Evolutionary conservation across 2,888 invertebrate genomes (phyloP), one percentile per base, ranked within the genome.

Genomic region (Augochlorella aurata): DNA sequence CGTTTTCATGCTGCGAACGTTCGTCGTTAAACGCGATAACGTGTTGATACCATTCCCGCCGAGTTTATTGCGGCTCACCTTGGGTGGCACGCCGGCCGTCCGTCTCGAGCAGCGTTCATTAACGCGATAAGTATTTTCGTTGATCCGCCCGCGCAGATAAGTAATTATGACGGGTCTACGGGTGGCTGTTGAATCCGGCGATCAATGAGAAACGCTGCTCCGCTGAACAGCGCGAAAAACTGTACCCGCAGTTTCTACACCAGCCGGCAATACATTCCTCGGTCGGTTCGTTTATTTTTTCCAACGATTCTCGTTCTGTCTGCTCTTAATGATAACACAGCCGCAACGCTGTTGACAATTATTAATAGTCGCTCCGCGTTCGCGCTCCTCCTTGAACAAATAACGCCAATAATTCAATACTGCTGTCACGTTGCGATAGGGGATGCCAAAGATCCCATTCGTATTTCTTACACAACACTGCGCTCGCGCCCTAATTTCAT

Each of bases 371-470:
- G 47, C n/a, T 74, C 47, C 72, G 3, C 47, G 65, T 44, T 52
- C 67, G 8, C 24, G 24, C 12, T 58, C 14, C 49, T 54, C 61
- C 44, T 50, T 14, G 3, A 50, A 73, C 69, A 70, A 81, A 81
- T 50, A 72, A 21, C 68, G n/a, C 44, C 49, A 16, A 76, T 82
- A 69, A 82, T 76, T 82, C 69, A 68, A 73, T 72, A 72, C 68
- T 14, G 5, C 47, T 8, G 12, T 5, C 44, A 18, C 45, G 67
- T 71, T 8, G 12, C 24, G 38, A 47, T 12, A 21, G 7, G 12
- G 58, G 24, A 58, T 21, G 21, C n/a, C n/a, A 16, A n/a, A 10
- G 52, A 24, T 58, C 10, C 5, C 58, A 12, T 58, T 12, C 58
- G 21, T 7, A 24, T 14, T 5, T 24, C 12, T 3, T 52, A 3